Evolutionary conservation across 1,140 invertebrate species (phyloP).

Genomic region (Rhysida immarginata): DNA sequence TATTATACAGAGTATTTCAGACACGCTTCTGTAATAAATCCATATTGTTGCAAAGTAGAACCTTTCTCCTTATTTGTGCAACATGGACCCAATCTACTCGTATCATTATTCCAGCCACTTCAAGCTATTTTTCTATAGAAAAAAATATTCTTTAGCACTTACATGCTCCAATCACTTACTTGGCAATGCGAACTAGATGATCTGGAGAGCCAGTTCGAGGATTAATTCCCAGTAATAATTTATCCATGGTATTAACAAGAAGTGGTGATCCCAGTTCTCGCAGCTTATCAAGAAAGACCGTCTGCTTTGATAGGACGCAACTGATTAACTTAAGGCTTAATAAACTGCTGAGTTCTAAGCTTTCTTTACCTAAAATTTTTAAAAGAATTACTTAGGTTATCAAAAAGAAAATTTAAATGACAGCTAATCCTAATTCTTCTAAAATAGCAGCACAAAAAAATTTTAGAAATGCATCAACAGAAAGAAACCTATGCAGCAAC

Average conservation of each 20-base stretch:
- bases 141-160: too few species aligned
- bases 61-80: too few species aligned
- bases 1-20: too few species aligned
- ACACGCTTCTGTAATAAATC: too few species aligned
- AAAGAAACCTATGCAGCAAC: too few species aligned
- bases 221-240: constrained; percentile 67
- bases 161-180: too few species aligned
- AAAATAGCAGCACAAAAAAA: too few species aligned
- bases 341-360: constrained; percentile 47
- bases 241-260: constrained; percentile 54
- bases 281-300: constrained; percentile 45
- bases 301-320: constrained; percentile 42
- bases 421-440: neutral
- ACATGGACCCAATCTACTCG: too few species aligned
- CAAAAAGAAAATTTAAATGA: neutral
- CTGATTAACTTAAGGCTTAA: constrained; percentile 51
- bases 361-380: constrained; percentile 33
- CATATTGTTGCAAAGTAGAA: too few species aligned
- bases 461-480: too few species aligned
- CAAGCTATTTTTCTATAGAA: too few species aligned
- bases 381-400: neutral
- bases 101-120: too few species aligned
- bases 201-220: constrained; percentile 54
- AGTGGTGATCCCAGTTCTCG: constrained; percentile 29
- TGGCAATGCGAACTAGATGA: constrained; percentile 60